phyloP scores from a whole-genome alignment of 1,140 invertebrate genomes.

The Prorops nasuta region DNA sequence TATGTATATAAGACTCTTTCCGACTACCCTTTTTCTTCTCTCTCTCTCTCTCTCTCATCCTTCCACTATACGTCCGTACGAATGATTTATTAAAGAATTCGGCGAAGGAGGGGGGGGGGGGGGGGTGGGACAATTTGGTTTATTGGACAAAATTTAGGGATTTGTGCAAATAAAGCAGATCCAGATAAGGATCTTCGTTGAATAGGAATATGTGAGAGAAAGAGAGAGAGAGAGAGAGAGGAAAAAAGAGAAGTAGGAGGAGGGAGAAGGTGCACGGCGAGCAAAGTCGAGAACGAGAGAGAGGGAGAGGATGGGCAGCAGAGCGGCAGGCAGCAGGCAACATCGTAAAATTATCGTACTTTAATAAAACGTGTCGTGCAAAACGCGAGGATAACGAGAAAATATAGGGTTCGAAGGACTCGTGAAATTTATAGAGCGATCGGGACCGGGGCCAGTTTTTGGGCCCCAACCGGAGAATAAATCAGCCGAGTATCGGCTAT shows the following conservation, averaged over 20 bases:
- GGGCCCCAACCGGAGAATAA: slow-evolving; percentile 22
- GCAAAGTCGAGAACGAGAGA: neutral
- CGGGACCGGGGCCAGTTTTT: slow-evolving; percentile 12
- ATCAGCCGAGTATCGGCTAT: slow-evolving; percentile 23
- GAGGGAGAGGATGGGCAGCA: neutral
- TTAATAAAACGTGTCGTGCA: slow-evolving; percentile 38
- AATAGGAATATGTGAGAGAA: neutral
- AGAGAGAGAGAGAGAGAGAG: slow-evolving; percentile 1
- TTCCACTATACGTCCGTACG: too few relatives aligned
- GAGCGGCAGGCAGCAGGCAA: slow-evolving; percentile 5
- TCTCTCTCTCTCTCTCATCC: too few relatives aligned
- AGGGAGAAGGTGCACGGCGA: slow-evolving; percentile 4
- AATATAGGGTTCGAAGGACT: slow-evolving; percentile 28
- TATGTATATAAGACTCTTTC: too few relatives aligned
- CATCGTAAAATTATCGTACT: slow-evolving; percentile 37
- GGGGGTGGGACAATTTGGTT: too few relatives aligned
- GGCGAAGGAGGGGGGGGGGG: too few relatives aligned
- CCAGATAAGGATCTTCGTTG: slow-evolving; percentile 3
- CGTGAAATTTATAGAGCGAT: neutral
- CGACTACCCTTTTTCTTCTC: too few relatives aligned
- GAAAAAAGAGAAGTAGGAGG: neutral
- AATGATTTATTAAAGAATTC: too few relatives aligned
- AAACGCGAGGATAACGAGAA: slow-evolving; percentile 39
- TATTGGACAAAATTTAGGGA: too few relatives aligned
- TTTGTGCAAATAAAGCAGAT: slow-evolving; percentile 1